Evolutionary conservation across 2,888 invertebrate species (phyloP).

Genomic region (Dione juno): DNA sequence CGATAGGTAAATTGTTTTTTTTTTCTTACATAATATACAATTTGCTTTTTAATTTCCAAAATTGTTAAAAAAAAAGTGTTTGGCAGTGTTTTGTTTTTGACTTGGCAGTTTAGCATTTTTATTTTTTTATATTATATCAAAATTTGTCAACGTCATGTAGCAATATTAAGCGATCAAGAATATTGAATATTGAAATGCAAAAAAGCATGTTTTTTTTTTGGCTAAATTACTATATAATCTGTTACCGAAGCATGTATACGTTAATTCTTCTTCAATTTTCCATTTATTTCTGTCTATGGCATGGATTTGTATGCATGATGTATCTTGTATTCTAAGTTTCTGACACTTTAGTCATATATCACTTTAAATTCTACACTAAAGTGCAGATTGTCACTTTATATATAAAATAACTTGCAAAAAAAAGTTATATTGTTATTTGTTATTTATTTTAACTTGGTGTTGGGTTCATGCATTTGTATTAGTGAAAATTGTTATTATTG

Average conservation of each 20-base stretch:
- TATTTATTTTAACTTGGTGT: neutral
- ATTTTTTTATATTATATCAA: conserved; percentile 23
- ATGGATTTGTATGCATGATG: conserved; percentile 35
- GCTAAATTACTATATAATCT: conserved; percentile 21
- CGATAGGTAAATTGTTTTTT: conserved; percentile 45
- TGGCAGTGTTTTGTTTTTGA: conserved; percentile 50
- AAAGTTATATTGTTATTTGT: neutral
- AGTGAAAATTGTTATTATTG: neutral
- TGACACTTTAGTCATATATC: neutral
- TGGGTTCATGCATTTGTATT: neutral
- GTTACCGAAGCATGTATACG: conserved; percentile 35
- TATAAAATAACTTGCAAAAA: neutral
- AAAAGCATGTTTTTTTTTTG: conserved; percentile 41
- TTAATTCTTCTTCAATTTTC: conserved; percentile 6
- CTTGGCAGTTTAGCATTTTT: conserved; percentile 6
- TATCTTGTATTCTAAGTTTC: conserved; percentile 4
- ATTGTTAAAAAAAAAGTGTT: conserved; percentile 37
- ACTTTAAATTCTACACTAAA: neutral
- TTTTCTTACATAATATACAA: conserved; percentile 2
- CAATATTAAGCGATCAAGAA: conserved; percentile 77
- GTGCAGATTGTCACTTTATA: neutral
- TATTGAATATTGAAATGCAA: conserved; percentile 34
- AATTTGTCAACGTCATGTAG: conserved; percentile 54
- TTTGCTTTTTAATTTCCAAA: conserved; percentile 16
- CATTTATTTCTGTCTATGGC: conserved; percentile 18